Conservation (phyloP, 1,140 invertebrate species). For the Mycetomoellerius zeteki region DNA sequence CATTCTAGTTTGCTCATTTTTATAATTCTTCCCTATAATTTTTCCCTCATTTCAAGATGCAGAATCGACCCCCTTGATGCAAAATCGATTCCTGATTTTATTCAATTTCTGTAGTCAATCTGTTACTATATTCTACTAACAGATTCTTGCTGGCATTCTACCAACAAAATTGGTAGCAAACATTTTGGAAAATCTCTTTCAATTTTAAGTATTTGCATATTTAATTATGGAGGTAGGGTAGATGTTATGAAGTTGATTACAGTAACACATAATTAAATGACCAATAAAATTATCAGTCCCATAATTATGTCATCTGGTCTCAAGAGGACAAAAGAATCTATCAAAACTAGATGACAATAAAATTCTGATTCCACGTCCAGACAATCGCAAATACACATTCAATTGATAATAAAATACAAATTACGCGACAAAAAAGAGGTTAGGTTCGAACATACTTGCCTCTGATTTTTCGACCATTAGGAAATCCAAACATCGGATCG, state of each 20-base stretch:
- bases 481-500: conserved; percentile 93
- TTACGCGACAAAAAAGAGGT: conserved; percentile 68
- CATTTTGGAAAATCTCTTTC: neutral
- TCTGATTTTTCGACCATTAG: conserved; percentile 91
- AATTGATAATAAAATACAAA: conserved; percentile 35
- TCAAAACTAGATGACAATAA: neutral
- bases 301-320: neutral
- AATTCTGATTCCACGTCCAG: neutral
- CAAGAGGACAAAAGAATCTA: neutral
- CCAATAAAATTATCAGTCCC: neutral
- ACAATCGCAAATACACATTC: neutral
- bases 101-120: neutral
- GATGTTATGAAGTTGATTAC: neutral
- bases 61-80: no score
- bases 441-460: conserved; percentile 85
- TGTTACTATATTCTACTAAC: neutral
- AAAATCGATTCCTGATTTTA: neutral
- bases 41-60: no score
- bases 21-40: no score
- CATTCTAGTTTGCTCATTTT: no score
- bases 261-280: neutral
- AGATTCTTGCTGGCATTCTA: neutral
- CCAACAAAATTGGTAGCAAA: neutral
- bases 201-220: neutral
- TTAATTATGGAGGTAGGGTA: neutral